Base-by-base conservation (phyloP, 2,113 vertebrate species). In the Callospermophilus lateralis region DNA sequence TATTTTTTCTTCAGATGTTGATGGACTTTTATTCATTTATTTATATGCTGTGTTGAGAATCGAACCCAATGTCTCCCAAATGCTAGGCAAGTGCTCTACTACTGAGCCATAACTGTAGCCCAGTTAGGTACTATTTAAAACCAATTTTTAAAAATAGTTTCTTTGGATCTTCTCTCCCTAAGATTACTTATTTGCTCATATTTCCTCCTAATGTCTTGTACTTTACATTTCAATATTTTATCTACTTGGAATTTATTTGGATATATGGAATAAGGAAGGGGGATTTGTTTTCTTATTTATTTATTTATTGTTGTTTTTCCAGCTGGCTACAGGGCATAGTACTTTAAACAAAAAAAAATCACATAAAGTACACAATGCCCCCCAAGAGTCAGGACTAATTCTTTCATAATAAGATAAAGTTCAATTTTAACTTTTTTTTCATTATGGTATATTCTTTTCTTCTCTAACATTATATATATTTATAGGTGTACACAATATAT, bases 201-300 rank as follows among this genome's bases (percentile, higher is more conserved):
- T 51, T 72, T 77, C 28, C n/a, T 42, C 48, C 63, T 68, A 92
- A 67, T 70, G 55, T 70, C 72, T 89, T 63, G 51, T 20, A n/a
- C 45, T 93, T 74, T 80, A 73, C 30, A 93, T 85, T 90, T 87
- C 65, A 94, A 81, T 90, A 34, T 87, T 55, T 91, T 81, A 58
- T 58, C 8, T 80, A 55, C 78, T 45, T 84, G 45, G 13, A 79
- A 80, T 80, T 90, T 80, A 79, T 74, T 48, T 80, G 37, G 45
- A 42, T 58, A 73, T 34, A 67, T 67, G 26, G 10, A 80, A 74
- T 84, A 73, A 74, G 58, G 24, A 93, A 80, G 48, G 58, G 37
- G 34, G 39, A n/a, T 22, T 58, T 48, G 83, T 37, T 76, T 30
- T 61, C 19, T 89, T 74, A 61, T 81, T 22, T 58, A 61, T 81